Evolutionary conservation across 2,888 invertebrate species (phyloP), one percentile per base, ranked within the genome.

Genomic region (Diogma glabrata): DNA sequence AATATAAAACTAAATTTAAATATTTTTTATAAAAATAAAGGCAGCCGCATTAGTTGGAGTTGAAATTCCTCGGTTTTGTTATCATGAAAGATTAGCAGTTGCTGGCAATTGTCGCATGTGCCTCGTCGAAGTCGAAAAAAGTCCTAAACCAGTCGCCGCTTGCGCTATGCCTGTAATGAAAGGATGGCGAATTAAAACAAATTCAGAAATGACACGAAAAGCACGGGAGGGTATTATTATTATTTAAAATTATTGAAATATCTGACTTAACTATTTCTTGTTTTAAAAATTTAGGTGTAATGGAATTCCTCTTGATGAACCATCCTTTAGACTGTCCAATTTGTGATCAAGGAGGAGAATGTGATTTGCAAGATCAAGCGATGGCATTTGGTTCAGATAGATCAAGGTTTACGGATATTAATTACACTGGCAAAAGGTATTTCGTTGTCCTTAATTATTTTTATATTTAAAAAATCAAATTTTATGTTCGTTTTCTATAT

Each of bases 91-190:
- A 49, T 77, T 99, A 52, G 94, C 97, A 5, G 90, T 99, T 24
- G 99, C 99, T 57, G 99, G 99, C 45, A 99, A 99, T 73, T 99
- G 97, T 66, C 81, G 99, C 56, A 99, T 99, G 99, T 99, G 99
- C 72, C 76, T 99, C 23, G 99, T 99, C 1, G 99, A 99, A 72
- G 95, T 99, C 10, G 99, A 99, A 67, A 96, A 92, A 67, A 92
- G 95, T 38, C 87, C 94, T 2, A 95, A 99, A 76, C 97, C 97
- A 0, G 90, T 95, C 0, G 99, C 99, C 8, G 95, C 97, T 1
- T 99, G 99, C 70, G 99, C 99, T 12, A 99, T 99, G 97, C 99
- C 99, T 0, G 97, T 99, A 0, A 95, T 99, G 96, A 97, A 97
- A 71, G 99, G 97, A n/a, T 93, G 92, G 99, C 81, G 88, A 58